Percentiles rank a stretch among this genome's conserved stretches.
phyloP scores from a whole-genome alignment of 1,140 invertebrate genomes.

The Homalodisca vitripennis region DNA sequence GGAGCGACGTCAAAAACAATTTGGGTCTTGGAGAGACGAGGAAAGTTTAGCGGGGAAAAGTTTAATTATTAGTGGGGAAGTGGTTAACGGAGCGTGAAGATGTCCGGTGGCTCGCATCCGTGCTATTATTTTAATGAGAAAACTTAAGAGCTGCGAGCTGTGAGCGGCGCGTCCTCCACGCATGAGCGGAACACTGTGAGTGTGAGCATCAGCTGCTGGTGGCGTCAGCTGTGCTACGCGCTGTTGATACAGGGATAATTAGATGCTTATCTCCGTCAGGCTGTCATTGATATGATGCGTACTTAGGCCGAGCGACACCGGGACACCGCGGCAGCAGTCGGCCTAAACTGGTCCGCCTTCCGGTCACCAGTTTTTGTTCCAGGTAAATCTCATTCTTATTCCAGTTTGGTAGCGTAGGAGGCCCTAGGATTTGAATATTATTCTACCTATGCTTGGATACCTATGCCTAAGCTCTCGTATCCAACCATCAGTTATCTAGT shows the following conservation, averaged over 20 bases:
- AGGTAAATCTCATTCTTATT: not conserved
- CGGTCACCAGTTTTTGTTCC: not conserved
- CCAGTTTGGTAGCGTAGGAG: not conserved
- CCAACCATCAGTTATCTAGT: too few species aligned
- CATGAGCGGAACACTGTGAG: not conserved
- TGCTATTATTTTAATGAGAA: constrained; percentile 13
- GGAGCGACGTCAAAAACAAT: too few species aligned
- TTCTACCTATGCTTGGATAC: too few species aligned
- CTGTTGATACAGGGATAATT: not conserved
- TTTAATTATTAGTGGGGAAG: constrained; percentile 25
- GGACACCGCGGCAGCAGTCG: not conserved
- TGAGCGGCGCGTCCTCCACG: not conserved
- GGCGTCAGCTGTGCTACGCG: not conserved
- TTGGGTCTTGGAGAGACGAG: too few species aligned
- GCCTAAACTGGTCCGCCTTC: not conserved
- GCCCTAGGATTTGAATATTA: too few species aligned
- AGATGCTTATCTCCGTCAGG: not conserved
- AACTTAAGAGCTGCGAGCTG: not conserved
- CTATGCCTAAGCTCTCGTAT: too few species aligned
- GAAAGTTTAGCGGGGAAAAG: constrained; percentile 20
- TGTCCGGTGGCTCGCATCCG: constrained; percentile 6
- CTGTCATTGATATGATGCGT: not conserved
- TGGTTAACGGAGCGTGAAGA: constrained; percentile 12
- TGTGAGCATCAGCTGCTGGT: not conserved
- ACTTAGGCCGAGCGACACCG: not conserved